Evolutionary conservation across 2,888 invertebrate genomes (phyloP).

Genomic region (Saturnia pavonia): DNA sequence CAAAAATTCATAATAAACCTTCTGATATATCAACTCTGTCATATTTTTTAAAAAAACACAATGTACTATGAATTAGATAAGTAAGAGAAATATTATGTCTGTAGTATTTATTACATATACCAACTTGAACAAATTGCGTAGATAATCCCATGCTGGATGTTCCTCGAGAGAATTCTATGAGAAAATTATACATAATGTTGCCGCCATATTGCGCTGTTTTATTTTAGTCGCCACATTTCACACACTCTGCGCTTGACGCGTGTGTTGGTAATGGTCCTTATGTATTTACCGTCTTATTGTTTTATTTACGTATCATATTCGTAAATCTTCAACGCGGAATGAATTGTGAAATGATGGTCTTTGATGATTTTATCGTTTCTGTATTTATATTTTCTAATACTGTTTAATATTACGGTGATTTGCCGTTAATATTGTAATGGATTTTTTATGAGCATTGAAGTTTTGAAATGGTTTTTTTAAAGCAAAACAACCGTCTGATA

Average conservation of each 20-base stretch:
- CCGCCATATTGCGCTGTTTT: conserved; percentile 55
- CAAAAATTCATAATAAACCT: too few species aligned
- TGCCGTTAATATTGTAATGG: not conserved
- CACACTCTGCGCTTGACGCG: conserved; percentile 38
- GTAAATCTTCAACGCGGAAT: not conserved
- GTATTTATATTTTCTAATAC: not conserved
- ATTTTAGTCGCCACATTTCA: conserved; percentile 57
- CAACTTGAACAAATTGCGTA: conserved; percentile 50
- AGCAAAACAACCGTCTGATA: not conserved
- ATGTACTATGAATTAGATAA: conserved; percentile 19
- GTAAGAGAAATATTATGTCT: conserved; percentile 3
- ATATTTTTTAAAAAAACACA: conserved; percentile 15
- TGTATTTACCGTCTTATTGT: conserved; percentile 12
- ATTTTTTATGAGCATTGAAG: conserved; percentile 4
- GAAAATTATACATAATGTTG: conserved; percentile 55
- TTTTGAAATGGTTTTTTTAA: not conserved
- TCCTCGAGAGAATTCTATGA: conserved; percentile 57
- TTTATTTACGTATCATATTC: conserved; percentile 14
- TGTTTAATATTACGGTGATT: not conserved
- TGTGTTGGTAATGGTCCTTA: conserved; percentile 12
- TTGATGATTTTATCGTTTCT: not conserved
- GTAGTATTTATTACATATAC: conserved; percentile 32
- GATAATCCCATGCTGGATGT: conserved; percentile 54
- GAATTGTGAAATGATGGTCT: not conserved
- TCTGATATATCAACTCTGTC: too few species aligned